Base-by-base conservation (phyloP, 2,797 vertebrate species). In the Geotrypetes seraphini region DNA sequence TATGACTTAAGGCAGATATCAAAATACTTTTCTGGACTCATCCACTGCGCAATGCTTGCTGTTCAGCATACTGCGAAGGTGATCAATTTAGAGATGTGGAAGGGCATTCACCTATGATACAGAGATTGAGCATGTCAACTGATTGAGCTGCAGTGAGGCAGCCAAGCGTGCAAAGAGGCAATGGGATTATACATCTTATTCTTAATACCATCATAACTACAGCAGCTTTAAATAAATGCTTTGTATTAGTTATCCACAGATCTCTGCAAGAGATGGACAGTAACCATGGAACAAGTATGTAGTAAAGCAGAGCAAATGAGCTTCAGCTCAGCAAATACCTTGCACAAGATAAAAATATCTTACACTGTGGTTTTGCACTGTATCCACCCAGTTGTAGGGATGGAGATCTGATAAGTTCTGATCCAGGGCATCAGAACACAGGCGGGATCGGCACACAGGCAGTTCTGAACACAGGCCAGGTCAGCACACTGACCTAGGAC, bases 121-220 rank as follows among this genome's bases (percentile, higher is more conserved):
- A 25, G 34, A 41, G 34, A 28, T 45, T 18, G 33, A 1, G 36
- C 22, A 5, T 39, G 59, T 43, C 56, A 56, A 62, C 60, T 65
- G 67, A 56, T 60, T 58, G 60, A 56, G 65, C 50, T 53, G 1
- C 1, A 10, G 26, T 28, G 0, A 7, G 46, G 47, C 60, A 54
- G 62, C 54, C 12, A 2, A 46, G 62, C 42, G 3, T 48, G 53
- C 42, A 9, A 39, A 14, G 7, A 43, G 2, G 1, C 47, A 1
- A 2, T 13, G 12, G 47, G 41, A 29, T 43, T 48, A 39, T 37
- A 7, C n/a, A 19, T 48, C 62, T 38, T 26, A 29, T 52, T 46
- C 35, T 5, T 2, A 38, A 54, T 14, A 4, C 39, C 7, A 18
- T 22, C 53, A 16, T 29, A 3, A n/a, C n/a, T n/a, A n/a, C n/a